Base-by-base conservation (phyloP, 2,888 invertebrate genomes). In the Scaptodrosophila latifasciaeformis region DNA sequence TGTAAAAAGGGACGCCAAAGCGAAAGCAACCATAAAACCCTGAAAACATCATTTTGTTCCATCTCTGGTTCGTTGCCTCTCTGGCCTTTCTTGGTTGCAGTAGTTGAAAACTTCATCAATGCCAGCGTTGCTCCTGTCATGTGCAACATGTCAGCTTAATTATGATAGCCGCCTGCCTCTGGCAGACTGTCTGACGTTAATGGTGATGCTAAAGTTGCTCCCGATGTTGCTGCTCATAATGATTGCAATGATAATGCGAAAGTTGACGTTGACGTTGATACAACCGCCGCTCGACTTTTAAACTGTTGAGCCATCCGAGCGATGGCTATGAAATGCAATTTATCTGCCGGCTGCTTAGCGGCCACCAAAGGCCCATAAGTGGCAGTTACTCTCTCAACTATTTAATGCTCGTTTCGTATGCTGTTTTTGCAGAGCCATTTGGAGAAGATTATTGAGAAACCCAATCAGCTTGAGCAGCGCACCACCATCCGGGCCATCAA, bases 391-490 rank as follows among this genome's bases (percentile, higher is more conserved):
- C 30, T 12, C 34, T 34, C 34, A 34, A 15, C 34, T 37, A 37
- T 63, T 77, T 79, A 76, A 79, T 72, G 72, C 55, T 45, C 29
- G 19, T 62, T 45, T 57, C 45, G 53, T 70, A 51, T 57, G 44
- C 50, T 67, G 58, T 53, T 15, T 40, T 76, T 82, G 43, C 88
- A 95, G 95, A 94, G 92, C 82, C 95, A 95, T 83, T 87, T 95
- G 67, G 94, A 95, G 82, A 92, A 93, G 78, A 96, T 96, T 82
- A 90, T 96, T 54, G 95, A 96, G 85, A 90, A 95, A 67, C 94
- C 95, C 0, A 92, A 90, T 89, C 58, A 83, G 67, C 85, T 59
- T 30, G 68, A 76, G 13, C 83, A 88, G 46, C 85, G 88, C 34
- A 84, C 79, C 34, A 84, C 79, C 53, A 63, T 52, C 57, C 83